Evolutionary conservation across 2,113 vertebrate genomes (phyloP).

Genomic region (Synodontis membranacea): DNA sequence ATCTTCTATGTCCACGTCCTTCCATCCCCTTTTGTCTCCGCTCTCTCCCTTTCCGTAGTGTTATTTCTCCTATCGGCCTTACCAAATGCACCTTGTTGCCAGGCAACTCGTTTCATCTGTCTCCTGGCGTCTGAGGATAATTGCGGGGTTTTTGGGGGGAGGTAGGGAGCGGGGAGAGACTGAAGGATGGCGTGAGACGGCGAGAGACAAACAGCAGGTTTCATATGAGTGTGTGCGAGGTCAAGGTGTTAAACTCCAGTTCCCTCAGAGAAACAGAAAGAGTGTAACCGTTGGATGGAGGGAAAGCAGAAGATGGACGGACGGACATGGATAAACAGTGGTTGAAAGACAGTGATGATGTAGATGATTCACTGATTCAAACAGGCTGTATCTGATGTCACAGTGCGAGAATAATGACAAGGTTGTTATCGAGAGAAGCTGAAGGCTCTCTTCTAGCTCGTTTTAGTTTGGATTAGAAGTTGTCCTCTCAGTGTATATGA

Average conservation of each 20-base stretch:
- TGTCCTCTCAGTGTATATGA: too few relatives aligned
- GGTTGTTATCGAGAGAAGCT: neutral
- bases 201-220: neutral
- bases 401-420: neutral
- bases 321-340: neutral
- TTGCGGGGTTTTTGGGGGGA: conserved; percentile 61
- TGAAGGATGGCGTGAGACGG: conserved; percentile 12
- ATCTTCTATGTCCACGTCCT: neutral
- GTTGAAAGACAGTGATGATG: neutral
- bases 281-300: conserved; percentile 25
- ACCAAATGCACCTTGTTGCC: conserved; percentile 77
- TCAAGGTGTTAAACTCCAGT: neutral
- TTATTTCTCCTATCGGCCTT: conserved; percentile 44
- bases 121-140: conserved; percentile 72
- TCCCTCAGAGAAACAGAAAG: conserved; percentile 26
- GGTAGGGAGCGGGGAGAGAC: conserved; percentile 19
- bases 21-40: neutral
- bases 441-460: neutral
- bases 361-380: neutral
- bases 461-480: neutral
- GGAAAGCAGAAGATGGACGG: conserved; percentile 44
- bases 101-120: conserved; percentile 77
- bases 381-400: conserved; percentile 1
- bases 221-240: neutral
- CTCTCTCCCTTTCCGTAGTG: conserved; percentile 8